Conservation (phyloP, 1,140 invertebrate genomes). For the Drosophila ficusphila region DNA sequence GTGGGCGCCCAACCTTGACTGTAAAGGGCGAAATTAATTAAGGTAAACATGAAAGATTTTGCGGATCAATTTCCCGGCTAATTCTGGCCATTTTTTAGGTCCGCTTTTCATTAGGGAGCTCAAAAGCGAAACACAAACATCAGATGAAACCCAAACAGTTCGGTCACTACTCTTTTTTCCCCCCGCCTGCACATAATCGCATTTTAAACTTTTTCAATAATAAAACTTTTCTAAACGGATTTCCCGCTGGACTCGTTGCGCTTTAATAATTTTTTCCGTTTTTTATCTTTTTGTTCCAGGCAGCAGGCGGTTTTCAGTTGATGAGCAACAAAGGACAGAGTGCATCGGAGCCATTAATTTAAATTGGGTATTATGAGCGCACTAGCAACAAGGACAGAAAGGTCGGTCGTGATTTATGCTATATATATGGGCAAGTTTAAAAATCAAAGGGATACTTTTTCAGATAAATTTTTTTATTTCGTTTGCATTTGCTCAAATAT, state of each 20-base stretch:
- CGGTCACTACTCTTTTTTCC: neutral
- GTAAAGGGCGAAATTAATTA: slow-evolving; percentile 27
- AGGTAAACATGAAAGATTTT: slow-evolving; percentile 29
- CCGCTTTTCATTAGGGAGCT: slow-evolving; percentile 25
- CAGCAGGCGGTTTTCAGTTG: slow-evolving; percentile 39
- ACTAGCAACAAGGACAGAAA: slow-evolving; percentile 60
- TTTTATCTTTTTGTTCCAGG: slow-evolving; percentile 54
- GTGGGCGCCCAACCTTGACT: slow-evolving; percentile 6
- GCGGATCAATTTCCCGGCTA: slow-evolving; percentile 41
- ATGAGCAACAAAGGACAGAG: slow-evolving; percentile 69
- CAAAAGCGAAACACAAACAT: slow-evolving; percentile 4
- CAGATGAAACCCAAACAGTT: slow-evolving; percentile 5
- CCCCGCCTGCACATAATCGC: slow-evolving; percentile 64
- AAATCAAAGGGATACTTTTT: too few relatives aligned
- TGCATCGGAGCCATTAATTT: slow-evolving; percentile 75
- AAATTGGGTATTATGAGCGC: slow-evolving; percentile 80
- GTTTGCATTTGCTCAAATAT: too few relatives aligned
- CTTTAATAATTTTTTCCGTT: slow-evolving; percentile 72
- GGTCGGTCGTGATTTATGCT: slow-evolving; percentile 19
- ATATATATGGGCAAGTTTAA: neutral
- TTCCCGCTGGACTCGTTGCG: slow-evolving; percentile 75
- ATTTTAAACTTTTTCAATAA: slow-evolving; percentile 83
- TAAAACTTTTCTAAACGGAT: slow-evolving; percentile 81
- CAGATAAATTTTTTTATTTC: neutral
- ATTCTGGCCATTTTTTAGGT: slow-evolving; percentile 49